Evolutionary conservation across 2,888 invertebrate genomes (phyloP).

Genomic region (Platypus cylindrus): DNA sequence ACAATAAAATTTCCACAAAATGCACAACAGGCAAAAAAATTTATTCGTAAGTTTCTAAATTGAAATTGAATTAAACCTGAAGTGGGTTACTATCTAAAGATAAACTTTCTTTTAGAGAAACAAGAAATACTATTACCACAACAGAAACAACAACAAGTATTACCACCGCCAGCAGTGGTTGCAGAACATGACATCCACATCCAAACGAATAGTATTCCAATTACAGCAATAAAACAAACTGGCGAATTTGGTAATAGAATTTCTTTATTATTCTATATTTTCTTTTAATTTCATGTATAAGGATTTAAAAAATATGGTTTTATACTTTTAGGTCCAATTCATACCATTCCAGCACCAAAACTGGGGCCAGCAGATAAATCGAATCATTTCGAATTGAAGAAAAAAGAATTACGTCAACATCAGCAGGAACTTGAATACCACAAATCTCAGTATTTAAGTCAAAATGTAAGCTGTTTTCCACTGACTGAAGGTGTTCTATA

Average conservation of each 20-base stretch:
- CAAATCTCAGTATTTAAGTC: too few relatives aligned
- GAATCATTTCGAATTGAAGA: slow-evolving; percentile 24
- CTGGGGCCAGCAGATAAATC: slow-evolving; percentile 56
- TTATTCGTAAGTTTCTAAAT: slow-evolving; percentile 5
- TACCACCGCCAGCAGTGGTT: too few relatives aligned
- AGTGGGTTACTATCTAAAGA: too few relatives aligned
- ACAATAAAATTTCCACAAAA: slow-evolving; percentile 5
- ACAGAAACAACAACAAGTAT: too few relatives aligned
- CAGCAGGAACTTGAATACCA: slow-evolving; percentile 9
- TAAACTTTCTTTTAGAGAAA: slow-evolving; percentile 5
- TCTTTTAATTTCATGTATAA: neutral
- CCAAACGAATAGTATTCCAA: slow-evolving; percentile 31
- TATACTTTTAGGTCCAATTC: slow-evolving; percentile 49
- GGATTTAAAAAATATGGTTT: neutral
- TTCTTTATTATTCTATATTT: neutral
- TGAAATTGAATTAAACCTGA: neutral
- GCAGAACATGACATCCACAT: slow-evolving; percentile 31
- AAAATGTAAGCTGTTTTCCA: too few relatives aligned
- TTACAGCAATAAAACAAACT: slow-evolving; percentile 31
- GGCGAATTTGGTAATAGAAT: slow-evolving; percentile 35
- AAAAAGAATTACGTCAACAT: slow-evolving; percentile 10
- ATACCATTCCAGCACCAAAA: slow-evolving; percentile 78
- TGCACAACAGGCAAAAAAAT: slow-evolving; percentile 1
- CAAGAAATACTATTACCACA: neutral
- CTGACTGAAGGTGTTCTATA: too few relatives aligned